phyloP scores from a whole-genome alignment of 2,113 vertebrate genomes.

The Stigmatopora argus region DNA sequence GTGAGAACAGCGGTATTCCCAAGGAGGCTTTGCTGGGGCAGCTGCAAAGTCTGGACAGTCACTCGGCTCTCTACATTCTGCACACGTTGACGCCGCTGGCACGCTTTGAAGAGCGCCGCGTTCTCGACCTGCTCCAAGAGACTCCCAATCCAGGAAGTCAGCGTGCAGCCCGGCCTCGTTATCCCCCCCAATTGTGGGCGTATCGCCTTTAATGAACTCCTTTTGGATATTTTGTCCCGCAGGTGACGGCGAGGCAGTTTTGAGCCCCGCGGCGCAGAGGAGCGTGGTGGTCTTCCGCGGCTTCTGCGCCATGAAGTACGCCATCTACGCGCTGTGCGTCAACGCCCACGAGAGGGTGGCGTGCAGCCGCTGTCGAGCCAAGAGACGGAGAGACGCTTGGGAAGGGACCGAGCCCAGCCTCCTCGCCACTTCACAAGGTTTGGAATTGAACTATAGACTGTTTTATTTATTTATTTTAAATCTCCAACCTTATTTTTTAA shows the following conservation, averaged over 20 bases:
- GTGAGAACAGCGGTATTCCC: conserved; percentile 63
- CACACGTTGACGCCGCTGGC: conserved; percentile 85
- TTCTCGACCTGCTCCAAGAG: conserved; percentile 81
- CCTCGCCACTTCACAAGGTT: conserved; percentile 44
- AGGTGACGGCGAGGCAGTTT: conserved; percentile 42
- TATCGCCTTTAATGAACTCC: too few relatives aligned
- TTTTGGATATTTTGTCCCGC: not conserved
- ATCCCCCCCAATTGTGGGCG: not conserved
- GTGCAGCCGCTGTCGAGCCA: conserved; percentile 64
- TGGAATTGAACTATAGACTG: not conserved
- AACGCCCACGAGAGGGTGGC: conserved; percentile 71
- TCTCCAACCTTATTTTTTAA: not conserved
- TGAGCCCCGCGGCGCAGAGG: conserved; percentile 63
- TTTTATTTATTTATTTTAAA: not conserved
- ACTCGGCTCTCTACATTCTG: conserved; percentile 86
- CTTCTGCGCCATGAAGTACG: conserved; percentile 94
- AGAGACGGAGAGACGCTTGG: conserved; percentile 19
- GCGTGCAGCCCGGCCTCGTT: conserved; percentile 20
- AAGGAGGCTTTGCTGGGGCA: conserved; percentile 77
- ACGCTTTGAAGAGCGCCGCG: conserved; percentile 78
- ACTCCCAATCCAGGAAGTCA: conserved; percentile 53
- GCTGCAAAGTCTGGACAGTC: conserved; percentile 83
- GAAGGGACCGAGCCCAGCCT: conserved; percentile 30
- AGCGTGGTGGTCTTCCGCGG: conserved; percentile 82
- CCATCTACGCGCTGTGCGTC: conserved; percentile 86